These are phyloP conservation scores for Tetranychus urticae DNA, from an alignment of 1,140 invertebrate genomes.

Conservation along the genomic window DNA sequence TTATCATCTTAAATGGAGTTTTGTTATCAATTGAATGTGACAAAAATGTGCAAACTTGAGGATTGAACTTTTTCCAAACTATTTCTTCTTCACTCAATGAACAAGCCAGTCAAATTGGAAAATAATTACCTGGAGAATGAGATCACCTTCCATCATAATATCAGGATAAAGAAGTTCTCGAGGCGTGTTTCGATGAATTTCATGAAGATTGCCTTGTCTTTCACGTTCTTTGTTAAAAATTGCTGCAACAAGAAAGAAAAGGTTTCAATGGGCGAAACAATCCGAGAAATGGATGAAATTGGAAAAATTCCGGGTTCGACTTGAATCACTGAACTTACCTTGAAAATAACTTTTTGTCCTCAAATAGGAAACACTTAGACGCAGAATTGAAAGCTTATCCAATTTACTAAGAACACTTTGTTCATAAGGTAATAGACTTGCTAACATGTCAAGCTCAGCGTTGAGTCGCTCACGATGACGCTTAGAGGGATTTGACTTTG, in stretches of 20 bases:
- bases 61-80: too few species aligned
- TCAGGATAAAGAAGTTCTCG: constrained; percentile 22
- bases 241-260: background rate
- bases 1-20: too few species aligned
- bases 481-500: constrained; percentile 97
- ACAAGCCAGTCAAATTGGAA: background rate
- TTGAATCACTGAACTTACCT: constrained; percentile 36
- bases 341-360: constrained; percentile 97
- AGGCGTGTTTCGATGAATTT: background rate
- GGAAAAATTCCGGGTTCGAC: too few species aligned
- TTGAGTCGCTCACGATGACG: constrained; percentile 88
- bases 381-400: constrained; percentile 85
- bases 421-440: constrained; percentile 91
- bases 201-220: background rate
- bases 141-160: constrained; percentile 68
- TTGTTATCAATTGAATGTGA: too few species aligned
- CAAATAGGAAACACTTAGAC: constrained; percentile 90
- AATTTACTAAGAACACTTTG: constrained; percentile 93
- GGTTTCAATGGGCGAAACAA: too few species aligned
- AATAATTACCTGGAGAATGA: constrained; percentile 64
- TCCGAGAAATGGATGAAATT: too few species aligned
- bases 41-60: too few species aligned
- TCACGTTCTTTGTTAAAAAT: constrained; percentile 7
- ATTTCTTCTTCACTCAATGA: constrained; percentile 8
- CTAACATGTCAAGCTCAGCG: constrained; percentile 87